Evolutionary conservation across 2,113 vertebrate species (phyloP), one percentile per base, ranked within the genome.

Genomic region (Athene noctua): DNA sequence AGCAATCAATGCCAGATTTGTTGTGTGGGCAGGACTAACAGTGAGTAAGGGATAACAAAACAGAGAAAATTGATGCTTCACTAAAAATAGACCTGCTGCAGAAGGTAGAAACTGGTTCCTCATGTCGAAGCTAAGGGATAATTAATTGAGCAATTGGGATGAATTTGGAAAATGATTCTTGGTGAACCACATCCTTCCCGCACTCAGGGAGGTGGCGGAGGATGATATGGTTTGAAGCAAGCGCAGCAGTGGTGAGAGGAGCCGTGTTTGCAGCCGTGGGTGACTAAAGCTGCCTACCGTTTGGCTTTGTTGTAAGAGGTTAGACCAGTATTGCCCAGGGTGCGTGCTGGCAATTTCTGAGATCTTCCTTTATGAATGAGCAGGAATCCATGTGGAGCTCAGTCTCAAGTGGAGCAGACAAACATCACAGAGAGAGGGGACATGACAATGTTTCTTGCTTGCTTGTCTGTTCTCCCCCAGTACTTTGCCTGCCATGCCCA

Each of bases 171-270:
- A 97, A 96, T 82, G 40, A 62, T 79, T 91, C 75, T 92, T 94
- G 97, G 97, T 96, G 87, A 97, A 97, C 97, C 97, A 97, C 96
- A 97, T 97, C 97, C 96, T 97, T 97, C 96, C 95, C 42, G 12
- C 3, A 19, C 59, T 95, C 75, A 58, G 80, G 59, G 75, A 89
- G 67, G 52, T 88, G 88, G 90, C 70, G 88, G 87, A 57, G 59
- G 78, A 85, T 46, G 77, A 86, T 23, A 61, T 5, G 54, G 81
- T 77, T 40, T 44, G 78, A 81, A 86, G 77, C 22, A 75, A 94
- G 90, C 32, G 0, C 49, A 92, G 90, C 80, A 27, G 74, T 59
- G 91, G 38, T 67, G 51, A 88, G 93, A 70, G 75, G 72, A 47
- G 61, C 2, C 1, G 5, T 65, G 81, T 71, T 84, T 82, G 57